Evolutionary conservation across 2,888 invertebrate species (phyloP).

Genomic region (Protodeltote pygarga): DNA sequence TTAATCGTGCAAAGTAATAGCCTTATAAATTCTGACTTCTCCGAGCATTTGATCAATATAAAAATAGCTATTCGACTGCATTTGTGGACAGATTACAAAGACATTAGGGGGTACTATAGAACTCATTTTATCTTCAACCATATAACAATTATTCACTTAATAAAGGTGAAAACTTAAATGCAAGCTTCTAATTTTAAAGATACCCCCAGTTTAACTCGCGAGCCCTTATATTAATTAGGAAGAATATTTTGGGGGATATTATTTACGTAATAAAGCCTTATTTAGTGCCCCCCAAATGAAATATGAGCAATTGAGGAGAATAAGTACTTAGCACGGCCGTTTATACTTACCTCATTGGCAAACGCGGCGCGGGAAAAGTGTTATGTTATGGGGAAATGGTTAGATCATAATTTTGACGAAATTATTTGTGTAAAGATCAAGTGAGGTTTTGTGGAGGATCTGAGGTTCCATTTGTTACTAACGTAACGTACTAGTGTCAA

Average conservation of each 20-base stretch:
- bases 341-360: slow-evolving; percentile 52
- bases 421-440: too few species aligned
- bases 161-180: slow-evolving; percentile 39
- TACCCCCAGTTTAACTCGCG: slow-evolving; percentile 66
- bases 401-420: slow-evolving; percentile 6
- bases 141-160: slow-evolving; percentile 4
- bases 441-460: too few species aligned
- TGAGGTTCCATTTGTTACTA: too few species aligned
- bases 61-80: neutral
- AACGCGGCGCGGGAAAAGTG: too few species aligned
- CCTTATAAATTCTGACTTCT: too few species aligned
- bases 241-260: slow-evolving; percentile 83
- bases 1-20: too few species aligned
- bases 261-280: slow-evolving; percentile 85
- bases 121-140: too few species aligned
- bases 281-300: slow-evolving; percentile 81
- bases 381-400: slow-evolving; percentile 7
- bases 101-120: neutral
- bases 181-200: slow-evolving; percentile 50
- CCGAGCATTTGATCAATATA: too few species aligned
- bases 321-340: slow-evolving; percentile 73
- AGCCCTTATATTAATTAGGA: slow-evolving; percentile 84
- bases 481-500: too few species aligned
- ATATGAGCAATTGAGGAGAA: slow-evolving; percentile 81
- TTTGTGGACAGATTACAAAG: neutral